Evolutionary conservation across 1,140 invertebrate genomes (phyloP).

Genomic region (Aphaenogaster rudis): DNA sequence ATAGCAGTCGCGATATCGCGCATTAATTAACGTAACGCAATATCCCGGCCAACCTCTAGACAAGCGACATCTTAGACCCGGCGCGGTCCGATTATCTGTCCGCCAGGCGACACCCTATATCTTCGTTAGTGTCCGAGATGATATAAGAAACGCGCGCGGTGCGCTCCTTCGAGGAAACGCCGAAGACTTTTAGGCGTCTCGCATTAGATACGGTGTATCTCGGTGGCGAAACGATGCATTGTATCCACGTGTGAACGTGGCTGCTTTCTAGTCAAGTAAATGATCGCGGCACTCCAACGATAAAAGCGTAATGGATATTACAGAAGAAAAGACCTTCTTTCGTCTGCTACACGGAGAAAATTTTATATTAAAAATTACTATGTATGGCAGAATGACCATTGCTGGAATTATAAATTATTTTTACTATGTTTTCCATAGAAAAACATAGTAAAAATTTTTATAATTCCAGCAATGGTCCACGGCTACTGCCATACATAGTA

Average conservation of each 20-base stretch:
- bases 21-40: conserved; percentile 62
- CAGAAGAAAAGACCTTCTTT: background rate
- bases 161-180: conserved; percentile 50
- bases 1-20: conserved; percentile 35
- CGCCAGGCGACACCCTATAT: conserved; percentile 56
- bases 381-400: no score
- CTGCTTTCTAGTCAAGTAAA: conserved; percentile 14
- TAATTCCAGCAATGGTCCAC: no score
- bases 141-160: conserved; percentile 54
- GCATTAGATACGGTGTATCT: conserved; percentile 55
- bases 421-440: no score
- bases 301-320: conserved; percentile 16
- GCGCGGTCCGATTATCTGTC: conserved; percentile 49
- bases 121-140: conserved; percentile 56
- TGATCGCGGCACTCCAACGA: background rate
- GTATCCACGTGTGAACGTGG: conserved; percentile 35
- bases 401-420: no score
- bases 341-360: background rate
- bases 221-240: conserved; percentile 40
- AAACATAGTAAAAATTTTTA: no score
- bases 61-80: conserved; percentile 31
- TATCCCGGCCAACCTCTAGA: conserved; percentile 33
- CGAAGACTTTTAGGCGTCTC: conserved; percentile 56
- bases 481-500: no score
- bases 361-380: no score